Conservation (phyloP, 2,113 vertebrate species). For the Theristicus caerulescens region DNA sequence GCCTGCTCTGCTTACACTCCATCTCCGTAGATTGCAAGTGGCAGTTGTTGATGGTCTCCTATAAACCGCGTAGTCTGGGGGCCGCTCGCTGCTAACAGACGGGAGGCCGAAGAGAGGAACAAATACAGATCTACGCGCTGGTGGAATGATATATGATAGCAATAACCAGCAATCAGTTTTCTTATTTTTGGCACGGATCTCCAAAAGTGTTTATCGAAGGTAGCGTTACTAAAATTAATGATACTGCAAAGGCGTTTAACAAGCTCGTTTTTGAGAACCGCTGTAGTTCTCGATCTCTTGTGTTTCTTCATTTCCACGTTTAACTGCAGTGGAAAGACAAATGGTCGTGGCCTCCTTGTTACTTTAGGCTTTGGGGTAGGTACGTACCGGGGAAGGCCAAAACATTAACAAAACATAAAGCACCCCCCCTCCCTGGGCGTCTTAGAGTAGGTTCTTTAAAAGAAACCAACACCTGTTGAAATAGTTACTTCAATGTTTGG, state of each 20-base stretch:
- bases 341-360: neutral
- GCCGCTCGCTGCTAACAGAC: neutral
- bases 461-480: slow-evolving; percentile 48
- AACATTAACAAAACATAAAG: neutral
- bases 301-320: neutral
- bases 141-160: neutral
- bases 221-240: neutral
- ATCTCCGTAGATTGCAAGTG: neutral
- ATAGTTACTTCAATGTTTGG: slow-evolving; percentile 16
- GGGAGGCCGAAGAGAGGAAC: neutral
- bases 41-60: slow-evolving; percentile 33
- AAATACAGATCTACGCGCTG: fast-evolving
- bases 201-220: neutral
- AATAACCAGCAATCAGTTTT: neutral
- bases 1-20: neutral
- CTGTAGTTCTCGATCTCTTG: neutral
- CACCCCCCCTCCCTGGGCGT: neutral
- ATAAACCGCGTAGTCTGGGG: neutral
- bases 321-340: neutral
- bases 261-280: neutral
- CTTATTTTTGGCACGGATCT: neutral
- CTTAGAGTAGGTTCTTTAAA: neutral
- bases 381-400: neutral
- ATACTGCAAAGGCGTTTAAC: neutral
- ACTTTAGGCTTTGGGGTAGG: neutral